Evolutionary conservation across 1,140 invertebrate genomes (phyloP).

Genomic region (Thaumetopoea pityocampa): DNA sequence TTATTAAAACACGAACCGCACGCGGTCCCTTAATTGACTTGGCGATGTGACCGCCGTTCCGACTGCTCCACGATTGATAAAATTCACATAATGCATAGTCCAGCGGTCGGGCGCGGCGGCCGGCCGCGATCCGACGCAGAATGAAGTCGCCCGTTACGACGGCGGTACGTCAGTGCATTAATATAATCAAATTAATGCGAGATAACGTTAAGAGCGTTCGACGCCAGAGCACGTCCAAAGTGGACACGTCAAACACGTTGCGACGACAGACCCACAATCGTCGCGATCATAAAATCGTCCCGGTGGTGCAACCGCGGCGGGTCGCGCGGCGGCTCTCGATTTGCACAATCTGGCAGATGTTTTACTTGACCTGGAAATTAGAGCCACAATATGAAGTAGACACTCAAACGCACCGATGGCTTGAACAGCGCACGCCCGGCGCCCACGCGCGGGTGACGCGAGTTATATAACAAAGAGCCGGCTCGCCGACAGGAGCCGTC

Average conservation of each 20-base stretch:
- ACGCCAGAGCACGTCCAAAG: not conserved
- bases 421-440: not conserved
- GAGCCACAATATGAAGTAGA: constrained; percentile 3
- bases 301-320: constrained; percentile 2
- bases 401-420: not conserved
- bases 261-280: not conserved
- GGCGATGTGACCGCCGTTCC: constrained; percentile 19
- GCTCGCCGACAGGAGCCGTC: not conserved
- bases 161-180: constrained; percentile 10
- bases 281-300: not conserved
- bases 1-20: constrained; percentile 20
- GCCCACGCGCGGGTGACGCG: not conserved
- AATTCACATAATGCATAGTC: constrained; percentile 7
- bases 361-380: constrained; percentile 13
- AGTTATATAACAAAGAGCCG: not conserved
- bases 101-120: not conserved
- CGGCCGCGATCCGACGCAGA: not conserved
- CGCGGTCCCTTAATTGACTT: constrained; percentile 25
- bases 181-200: constrained; percentile 21
- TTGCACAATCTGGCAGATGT: constrained; percentile 15
- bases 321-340: constrained; percentile 3
- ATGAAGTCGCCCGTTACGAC: constrained; percentile 8
- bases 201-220: constrained; percentile 5
- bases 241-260: not conserved
- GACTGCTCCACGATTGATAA: constrained; percentile 22